Base-by-base conservation (phyloP, 1,140 invertebrate species). In the Tetragonula clypearis region DNA sequence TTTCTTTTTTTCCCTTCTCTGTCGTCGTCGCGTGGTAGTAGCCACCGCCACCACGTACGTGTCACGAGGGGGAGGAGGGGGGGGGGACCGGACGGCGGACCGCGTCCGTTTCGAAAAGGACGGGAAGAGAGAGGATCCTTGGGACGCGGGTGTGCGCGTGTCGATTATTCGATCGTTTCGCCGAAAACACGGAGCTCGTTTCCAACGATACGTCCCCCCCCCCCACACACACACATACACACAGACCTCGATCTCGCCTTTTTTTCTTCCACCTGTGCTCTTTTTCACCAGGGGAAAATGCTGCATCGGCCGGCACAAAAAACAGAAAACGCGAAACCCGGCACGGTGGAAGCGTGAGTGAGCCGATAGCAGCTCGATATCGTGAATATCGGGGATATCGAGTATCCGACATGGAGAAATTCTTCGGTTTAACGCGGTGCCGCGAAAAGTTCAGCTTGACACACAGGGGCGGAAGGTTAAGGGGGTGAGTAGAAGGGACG, bases 401-500 rank as follows among this genome's bases (percentile, higher is more conserved):
- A 82, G 76, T 86, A 80, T 86, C 88, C 85, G 87, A 85, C 80
- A 77, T 71, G 19, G 87, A 78, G 87, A 82, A 83, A 88, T 88
- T 88, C 84, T 87, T 88, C 85, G 88, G 66, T 71, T 76, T 85
- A 85, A 74, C 79, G 79, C 88, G 82, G 62, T 76, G 66, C 79
- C 82, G 88, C 79, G 88, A 87, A 87, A 87, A 89, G 89, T 89
- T 88, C 78, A 79, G 87, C 85, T 88, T 87, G 90, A 88, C 87
- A 88, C 87, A 74, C 79, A 76, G 85, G 68, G 86, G 75, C 69
- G 78, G 72, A 86, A 90, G 86, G 86, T 87, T 87, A 78, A 85
- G 86, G 78, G 86, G 74, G 87, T 84, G 88, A 78, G 88, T 88
- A 86, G 88, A 91, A 91, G 88, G 90, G 85, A 92, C 84, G 91